These are phyloP conservation scores for Eospalax fontanierii DNA, from an alignment of 2,797 vertebrate genomes.

Conservation along the genomic window DNA sequence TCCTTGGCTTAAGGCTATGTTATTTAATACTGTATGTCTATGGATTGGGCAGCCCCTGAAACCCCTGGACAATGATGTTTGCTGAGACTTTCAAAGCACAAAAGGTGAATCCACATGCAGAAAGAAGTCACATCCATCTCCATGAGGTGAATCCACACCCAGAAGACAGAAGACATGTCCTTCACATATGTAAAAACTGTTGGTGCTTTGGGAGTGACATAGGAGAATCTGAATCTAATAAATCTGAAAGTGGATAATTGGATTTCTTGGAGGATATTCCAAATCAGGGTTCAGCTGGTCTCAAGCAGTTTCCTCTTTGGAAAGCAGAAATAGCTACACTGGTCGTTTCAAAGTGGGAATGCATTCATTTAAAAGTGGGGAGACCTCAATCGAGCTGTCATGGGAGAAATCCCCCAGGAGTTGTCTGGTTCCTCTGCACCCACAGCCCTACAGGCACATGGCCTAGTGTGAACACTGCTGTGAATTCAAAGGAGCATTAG, in stretches of 20 bases:
- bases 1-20: background rate
- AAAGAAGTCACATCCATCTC: too few species aligned
- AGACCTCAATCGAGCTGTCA: background rate
- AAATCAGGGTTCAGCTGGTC: too few species aligned
- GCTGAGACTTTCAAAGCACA: background rate
- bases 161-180: background rate
- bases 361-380: background rate
- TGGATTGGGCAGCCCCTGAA: background rate
- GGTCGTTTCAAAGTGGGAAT: background rate
- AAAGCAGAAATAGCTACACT: background rate
- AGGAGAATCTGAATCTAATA: background rate
- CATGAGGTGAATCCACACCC: background rate
- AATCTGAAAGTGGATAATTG: too few species aligned
- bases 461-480: background rate
- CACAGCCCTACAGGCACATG: background rate
- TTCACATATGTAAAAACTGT: background rate
- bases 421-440: background rate
- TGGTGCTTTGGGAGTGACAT: background rate
- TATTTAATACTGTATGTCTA: too few species aligned
- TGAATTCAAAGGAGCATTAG: background rate
- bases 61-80: background rate
- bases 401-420: background rate
- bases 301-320: background rate
- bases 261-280: background rate
- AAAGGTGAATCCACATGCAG: background rate